Base-by-base conservation (phyloP, 2,113 vertebrate genomes). In the Hypocryptadius cinnamomeus region DNA sequence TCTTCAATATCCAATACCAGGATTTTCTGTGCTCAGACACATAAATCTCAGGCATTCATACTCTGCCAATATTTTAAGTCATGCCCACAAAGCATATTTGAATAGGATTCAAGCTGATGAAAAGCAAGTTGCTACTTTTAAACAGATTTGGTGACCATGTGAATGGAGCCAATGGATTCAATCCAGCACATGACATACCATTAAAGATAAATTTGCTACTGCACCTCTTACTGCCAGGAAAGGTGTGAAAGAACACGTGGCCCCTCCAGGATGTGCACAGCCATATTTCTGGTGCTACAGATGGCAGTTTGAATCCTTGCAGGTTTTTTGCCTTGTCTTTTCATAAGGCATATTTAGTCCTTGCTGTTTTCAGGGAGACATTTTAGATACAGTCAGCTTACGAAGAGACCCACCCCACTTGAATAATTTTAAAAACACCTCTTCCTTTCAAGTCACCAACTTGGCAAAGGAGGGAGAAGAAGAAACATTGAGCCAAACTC, bases 71-170 rank as follows among this genome's bases (percentile, higher is more conserved):
- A 87, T 63, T 95, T 89, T 70, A 89, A 93, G 47, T 78, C 68
- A 48, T 77, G 40, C 48, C 53, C 77, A 61, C 77, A 93, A 90
- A 90, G 37, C 37, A 21, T 86, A 88, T 65, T 13, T 86, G 69
- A 93, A 81, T 45, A 90, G 70, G 72, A 93, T 78, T 91, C 79
- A 87, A 88, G 53, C n/a, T 74, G 92, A 80, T 79, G 82, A 95
- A 96, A 91, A 88, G 65, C 60, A 80, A 88, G 48, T 84, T 87
- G 71, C 78, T 95, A 91, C 56, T 90, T 93, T 85, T 87, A 91
- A 90, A 86, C 50, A 76, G 63, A 76, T 81, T 81, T 88, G 60
- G 60, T 80, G 79, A 87, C 79, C 77, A n/a, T 15, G 28, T 64
- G 90, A 92, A 92, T 54, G 50, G 72, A 90, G 57, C 31, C 1